Conservation (phyloP, 1,140 invertebrate genomes). For the Pollicipes pollicipes region DNA sequence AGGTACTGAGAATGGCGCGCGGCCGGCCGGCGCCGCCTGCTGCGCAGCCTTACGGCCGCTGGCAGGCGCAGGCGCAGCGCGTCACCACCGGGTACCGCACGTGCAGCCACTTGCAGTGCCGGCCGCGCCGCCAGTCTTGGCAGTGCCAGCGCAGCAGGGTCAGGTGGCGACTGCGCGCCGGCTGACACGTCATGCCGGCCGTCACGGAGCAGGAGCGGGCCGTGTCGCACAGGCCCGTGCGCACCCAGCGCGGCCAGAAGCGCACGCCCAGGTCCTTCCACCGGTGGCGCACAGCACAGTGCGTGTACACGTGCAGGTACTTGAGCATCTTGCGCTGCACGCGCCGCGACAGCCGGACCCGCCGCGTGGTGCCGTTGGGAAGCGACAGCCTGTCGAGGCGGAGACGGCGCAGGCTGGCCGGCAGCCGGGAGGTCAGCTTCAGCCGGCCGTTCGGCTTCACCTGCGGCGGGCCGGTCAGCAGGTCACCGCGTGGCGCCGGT, state of each 20-base stretch:
- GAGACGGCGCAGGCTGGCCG: background rate
- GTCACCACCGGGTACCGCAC: slow-evolving; percentile 29
- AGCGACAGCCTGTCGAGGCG: background rate
- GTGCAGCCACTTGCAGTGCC: slow-evolving; percentile 28
- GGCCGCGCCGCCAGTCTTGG: slow-evolving; percentile 19
- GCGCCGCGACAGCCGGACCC: background rate
- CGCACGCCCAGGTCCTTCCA: slow-evolving; percentile 28
- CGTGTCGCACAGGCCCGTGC: slow-evolving; percentile 22
- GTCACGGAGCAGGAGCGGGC: slow-evolving; percentile 27
- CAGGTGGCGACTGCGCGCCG: slow-evolving; percentile 22
- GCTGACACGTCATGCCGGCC: slow-evolving; percentile 28
- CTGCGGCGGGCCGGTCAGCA: no score
- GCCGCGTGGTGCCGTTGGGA: background rate
- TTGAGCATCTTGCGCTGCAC: background rate
- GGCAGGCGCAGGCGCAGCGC: slow-evolving; percentile 23
- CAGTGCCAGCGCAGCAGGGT: slow-evolving; percentile 30
- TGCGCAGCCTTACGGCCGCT: slow-evolving; percentile 4
- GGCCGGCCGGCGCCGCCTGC: no score
- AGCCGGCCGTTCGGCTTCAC: no score
- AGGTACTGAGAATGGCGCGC: no score
- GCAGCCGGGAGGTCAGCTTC: no score
- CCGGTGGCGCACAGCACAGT: slow-evolving; percentile 25
- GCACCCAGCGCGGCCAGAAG: slow-evolving; percentile 29
- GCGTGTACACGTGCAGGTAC: background rate
- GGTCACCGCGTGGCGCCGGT: no score